Base-by-base conservation (phyloP, 30 jellyfish, hydroid and myxozoan genomes). In the Aurelia sp. region DNA sequence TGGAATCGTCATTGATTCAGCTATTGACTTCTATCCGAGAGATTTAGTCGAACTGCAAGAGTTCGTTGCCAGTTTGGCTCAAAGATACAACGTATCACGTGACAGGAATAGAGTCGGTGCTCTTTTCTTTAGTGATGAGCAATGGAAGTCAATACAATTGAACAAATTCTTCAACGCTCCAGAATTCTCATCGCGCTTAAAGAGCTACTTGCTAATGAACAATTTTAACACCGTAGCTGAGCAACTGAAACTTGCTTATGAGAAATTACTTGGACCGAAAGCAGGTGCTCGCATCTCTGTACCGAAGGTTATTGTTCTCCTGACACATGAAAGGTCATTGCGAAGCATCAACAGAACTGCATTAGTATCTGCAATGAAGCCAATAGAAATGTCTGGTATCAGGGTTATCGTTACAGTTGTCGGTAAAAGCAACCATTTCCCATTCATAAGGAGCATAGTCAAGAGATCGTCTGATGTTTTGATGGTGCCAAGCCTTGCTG, bases 1-100 rank as follows among this genome's bases (percentile, higher is more conserved):
- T n/a, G 93, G 83, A 62, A 44, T 84, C 11, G 68, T 84, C 47
- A 73, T 84, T 30, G 93, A 84, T 51, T 72, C 93, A 15, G 65
- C 93, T 37, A 48, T 62, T 6, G 75, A 73, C 19, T 52, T 84
- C 40, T 23, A 53, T 13, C 72, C 68, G 18, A 23, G 48, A 20
- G 93, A 84, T 22, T 71, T 84, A 44, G 35, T 18, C 17, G 69
- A 27, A 4, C 52, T 84, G 82, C 67, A 84, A 74, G 63, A 50
- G 13, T 27, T 84, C 9, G 93, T 65, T 30, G 70, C 66, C 23
- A 73, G 47, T 15, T 66, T 84, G 53, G 93, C 93, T 4, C 68
- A 53, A 73, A 21, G 73, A 16, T 84, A 55, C 55, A 73, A 62
- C 22, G 20, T 66, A 73, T 84, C 93, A 3, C 66, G 20, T 12